These are phyloP conservation scores for Epizoanthus stellaris DNA, from an alignment of 92 coral and sea anemone genomes.

Conservation along the genomic window DNA sequence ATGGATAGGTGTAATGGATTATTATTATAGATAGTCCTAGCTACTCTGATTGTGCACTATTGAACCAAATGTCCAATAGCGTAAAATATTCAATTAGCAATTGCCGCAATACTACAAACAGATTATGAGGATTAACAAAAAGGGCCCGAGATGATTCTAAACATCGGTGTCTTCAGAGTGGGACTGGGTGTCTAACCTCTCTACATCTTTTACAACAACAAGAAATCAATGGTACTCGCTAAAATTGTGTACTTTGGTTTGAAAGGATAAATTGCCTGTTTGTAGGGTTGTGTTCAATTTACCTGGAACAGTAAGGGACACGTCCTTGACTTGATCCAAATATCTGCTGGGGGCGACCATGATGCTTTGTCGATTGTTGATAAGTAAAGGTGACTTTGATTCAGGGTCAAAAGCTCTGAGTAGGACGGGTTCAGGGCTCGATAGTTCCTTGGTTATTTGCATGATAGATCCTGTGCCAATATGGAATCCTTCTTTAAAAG, in stretches of 20 bases:
- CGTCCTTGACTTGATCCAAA: conserved; percentile 55
- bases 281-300: conserved; percentile 10
- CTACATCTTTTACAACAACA: too few species aligned
- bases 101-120: too few species aligned
- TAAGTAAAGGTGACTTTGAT: conserved; percentile 68
- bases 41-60: too few species aligned
- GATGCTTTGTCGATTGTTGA: conserved; percentile 80
- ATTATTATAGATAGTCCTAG: too few species aligned
- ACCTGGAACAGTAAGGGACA: conserved; percentile 80
- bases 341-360: conserved; percentile 72
- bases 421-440: conserved; percentile 68
- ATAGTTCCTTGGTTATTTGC: conserved; percentile 92
- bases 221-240: too few species aligned
- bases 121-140: too few species aligned
- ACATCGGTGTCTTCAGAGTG: neutral
- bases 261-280: neutral
- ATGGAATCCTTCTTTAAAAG: conserved; percentile 87
- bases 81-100: too few species aligned
- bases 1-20: too few species aligned
- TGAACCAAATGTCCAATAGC: too few species aligned
- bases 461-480: conserved; percentile 81
- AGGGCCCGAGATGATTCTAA: too few species aligned
- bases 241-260: too few species aligned
- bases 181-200: neutral
- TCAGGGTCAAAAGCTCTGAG: conserved; percentile 82